Percentiles rank a stretch among this genome's conserved stretches.
Evolutionary conservation across 1,140 invertebrate species (phyloP).

Genomic region (Mylabris phalerata): DNA sequence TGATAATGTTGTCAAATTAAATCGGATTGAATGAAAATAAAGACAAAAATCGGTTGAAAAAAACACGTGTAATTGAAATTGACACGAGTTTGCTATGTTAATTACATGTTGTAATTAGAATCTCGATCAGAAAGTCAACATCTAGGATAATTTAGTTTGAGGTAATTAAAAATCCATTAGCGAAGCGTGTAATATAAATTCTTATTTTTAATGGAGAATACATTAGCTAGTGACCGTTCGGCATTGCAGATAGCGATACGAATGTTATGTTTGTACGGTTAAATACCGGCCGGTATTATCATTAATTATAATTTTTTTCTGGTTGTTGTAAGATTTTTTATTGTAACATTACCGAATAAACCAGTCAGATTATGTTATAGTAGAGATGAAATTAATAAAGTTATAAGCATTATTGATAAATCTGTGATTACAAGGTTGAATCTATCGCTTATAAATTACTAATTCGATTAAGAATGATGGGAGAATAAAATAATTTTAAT

Average conservation of each 20-base stretch:
- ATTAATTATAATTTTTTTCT: constrained; percentile 7
- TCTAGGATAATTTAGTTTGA: constrained; percentile 35
- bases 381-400: not conserved
- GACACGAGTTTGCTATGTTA: constrained; percentile 34
- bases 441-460: constrained; percentile 11
- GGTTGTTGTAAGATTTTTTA: too few relatives aligned
- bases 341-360: not conserved
- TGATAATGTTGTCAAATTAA: too few relatives aligned
- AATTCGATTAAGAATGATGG: constrained; percentile 16
- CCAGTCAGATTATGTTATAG: not conserved
- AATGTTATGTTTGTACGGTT: constrained; percentile 6
- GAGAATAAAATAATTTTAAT: constrained; percentile 17
- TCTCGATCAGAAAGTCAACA: constrained; percentile 30
- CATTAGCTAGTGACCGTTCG: constrained; percentile 25
- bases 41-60: too few relatives aligned
- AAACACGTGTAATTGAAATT: constrained; percentile 32
- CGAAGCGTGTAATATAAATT: constrained; percentile 36
- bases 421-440: constrained; percentile 1
- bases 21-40: too few relatives aligned
- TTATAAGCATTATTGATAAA: too few relatives aligned
- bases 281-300: not conserved
- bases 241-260: constrained; percentile 13
- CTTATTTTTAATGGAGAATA: constrained; percentile 35
- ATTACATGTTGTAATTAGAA: constrained; percentile 33
- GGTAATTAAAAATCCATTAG: constrained; percentile 41